These are phyloP conservation scores for Hyalella azteca DNA, from an alignment of 2,888 invertebrate species.

Conservation along the genomic window DNA sequence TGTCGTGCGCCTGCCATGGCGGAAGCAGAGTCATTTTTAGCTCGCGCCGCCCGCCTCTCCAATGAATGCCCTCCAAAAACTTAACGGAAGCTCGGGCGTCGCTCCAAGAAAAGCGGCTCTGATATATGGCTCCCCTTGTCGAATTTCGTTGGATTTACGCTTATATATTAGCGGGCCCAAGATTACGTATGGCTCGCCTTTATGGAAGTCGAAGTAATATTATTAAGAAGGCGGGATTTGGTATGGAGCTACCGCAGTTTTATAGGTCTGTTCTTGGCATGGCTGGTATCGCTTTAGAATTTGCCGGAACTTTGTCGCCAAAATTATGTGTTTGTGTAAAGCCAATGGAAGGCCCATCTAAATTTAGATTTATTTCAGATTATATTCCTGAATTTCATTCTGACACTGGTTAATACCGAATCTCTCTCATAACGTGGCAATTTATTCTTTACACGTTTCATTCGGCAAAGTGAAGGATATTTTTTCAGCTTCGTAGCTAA, in stretches of 20 bases:
- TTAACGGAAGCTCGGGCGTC: background rate
- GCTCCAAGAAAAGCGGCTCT: background rate
- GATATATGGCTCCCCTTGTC: constrained; percentile 25
- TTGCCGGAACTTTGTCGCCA: no score
- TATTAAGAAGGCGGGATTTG: background rate
- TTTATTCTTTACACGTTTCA: no score
- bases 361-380: no score
- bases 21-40: background rate
- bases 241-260: background rate
- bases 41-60: background rate
- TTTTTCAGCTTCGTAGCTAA: no score
- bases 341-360: no score
- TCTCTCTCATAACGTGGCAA: no score
- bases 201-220: background rate
- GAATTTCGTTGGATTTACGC: constrained; percentile 26
- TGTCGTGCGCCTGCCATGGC: no score
- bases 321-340: no score
- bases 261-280: background rate
- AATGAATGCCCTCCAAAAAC: constrained; percentile 21
- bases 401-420: no score
- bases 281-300: background rate
- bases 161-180: background rate
- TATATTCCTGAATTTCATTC: no score
- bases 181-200: constrained; percentile 7
- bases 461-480: no score